These are phyloP conservation scores for Conger conger DNA, from an alignment of 2,113 vertebrate genomes.

Conservation along the genomic window DNA sequence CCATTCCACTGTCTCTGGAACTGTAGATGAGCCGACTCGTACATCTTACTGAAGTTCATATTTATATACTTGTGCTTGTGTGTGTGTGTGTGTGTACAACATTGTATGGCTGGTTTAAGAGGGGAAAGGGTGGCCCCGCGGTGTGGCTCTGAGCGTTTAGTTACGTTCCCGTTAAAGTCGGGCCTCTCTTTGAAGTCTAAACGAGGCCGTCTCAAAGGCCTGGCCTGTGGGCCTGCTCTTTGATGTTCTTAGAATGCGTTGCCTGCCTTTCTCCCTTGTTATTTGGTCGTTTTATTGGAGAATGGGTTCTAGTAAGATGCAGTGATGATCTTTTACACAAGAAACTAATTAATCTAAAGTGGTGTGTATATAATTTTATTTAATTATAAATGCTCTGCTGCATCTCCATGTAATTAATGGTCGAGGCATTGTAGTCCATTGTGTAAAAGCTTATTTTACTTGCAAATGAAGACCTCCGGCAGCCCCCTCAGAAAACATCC, in stretches of 20 bases:
- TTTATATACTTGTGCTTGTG: not conserved
- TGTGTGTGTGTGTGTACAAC: not conserved
- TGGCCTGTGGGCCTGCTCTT: not conserved
- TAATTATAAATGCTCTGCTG: constrained; percentile 8
- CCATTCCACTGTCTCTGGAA: not conserved
- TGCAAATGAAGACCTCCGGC: constrained; percentile 22
- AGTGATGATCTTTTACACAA: constrained; percentile 20
- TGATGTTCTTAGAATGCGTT: constrained; percentile 21
- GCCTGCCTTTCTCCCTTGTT: constrained; percentile 4
- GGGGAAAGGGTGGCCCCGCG: not conserved
- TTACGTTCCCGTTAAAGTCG: not conserved
- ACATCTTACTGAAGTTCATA: not conserved
- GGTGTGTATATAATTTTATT: constrained; percentile 12
- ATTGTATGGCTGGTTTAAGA: not conserved
- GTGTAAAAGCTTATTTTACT: constrained; percentile 27
- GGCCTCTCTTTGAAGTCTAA: constrained; percentile 21
- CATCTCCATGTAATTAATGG: constrained; percentile 19
- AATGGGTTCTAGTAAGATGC: constrained; percentile 11
- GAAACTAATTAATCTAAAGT: constrained; percentile 26
- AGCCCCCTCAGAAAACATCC: constrained; percentile 20
- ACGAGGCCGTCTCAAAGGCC: constrained; percentile 25
- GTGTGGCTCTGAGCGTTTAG: not conserved
- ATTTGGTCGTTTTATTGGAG: constrained; percentile 3
- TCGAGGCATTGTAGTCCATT: constrained; percentile 25
- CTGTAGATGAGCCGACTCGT: not conserved